Percentiles rank a stretch among this genome's conserved stretches.
Evolutionary conservation across 2,113 vertebrate genomes (phyloP).

Genomic region (Zootoca vivipara): DNA sequence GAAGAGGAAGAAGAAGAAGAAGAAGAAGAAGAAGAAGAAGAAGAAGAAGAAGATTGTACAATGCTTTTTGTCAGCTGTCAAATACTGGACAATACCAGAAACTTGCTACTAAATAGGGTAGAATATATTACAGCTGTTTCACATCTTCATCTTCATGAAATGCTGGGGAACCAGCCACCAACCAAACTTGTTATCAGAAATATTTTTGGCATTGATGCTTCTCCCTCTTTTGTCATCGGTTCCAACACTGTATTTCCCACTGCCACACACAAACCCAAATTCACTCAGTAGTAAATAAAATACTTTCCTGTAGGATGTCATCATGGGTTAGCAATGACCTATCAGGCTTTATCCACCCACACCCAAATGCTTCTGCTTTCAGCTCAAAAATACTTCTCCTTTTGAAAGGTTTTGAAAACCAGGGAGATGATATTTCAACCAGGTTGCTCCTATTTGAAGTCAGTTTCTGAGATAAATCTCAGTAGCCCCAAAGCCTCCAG

Average conservation of each 20-base stretch:
- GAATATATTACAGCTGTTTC: neutral
- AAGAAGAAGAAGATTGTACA: too few relatives aligned
- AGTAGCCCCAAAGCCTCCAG: slow-evolving; percentile 54
- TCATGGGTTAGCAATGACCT: slow-evolving; percentile 31
- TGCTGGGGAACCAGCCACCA: neutral
- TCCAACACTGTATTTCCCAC: slow-evolving; percentile 18
- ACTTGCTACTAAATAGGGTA: too few relatives aligned
- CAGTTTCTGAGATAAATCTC: slow-evolving; percentile 46
- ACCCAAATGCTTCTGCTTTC: slow-evolving; percentile 44
- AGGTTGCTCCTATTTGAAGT: slow-evolving; percentile 56
- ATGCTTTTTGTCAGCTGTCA: too few relatives aligned
- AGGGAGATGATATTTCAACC: slow-evolving; percentile 51
- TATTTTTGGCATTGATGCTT: neutral
- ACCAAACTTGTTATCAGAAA: neutral
- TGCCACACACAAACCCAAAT: slow-evolving; percentile 2
- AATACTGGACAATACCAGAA: too few relatives aligned
- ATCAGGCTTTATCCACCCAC: slow-evolving; percentile 32
- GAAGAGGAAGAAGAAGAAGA: too few relatives aligned
- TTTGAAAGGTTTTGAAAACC: slow-evolving; percentile 41
- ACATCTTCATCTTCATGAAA: neutral
- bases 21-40: too few relatives aligned
- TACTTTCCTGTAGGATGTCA: slow-evolving; percentile 17
- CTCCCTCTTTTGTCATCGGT: neutral
- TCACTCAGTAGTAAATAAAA: slow-evolving; percentile 50
- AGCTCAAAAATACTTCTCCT: slow-evolving; percentile 42